Evolutionary conservation across 2,113 vertebrate genomes (phyloP), one percentile per base, ranked within the genome.

Genomic region (Leptobrachium leishanense): DNA sequence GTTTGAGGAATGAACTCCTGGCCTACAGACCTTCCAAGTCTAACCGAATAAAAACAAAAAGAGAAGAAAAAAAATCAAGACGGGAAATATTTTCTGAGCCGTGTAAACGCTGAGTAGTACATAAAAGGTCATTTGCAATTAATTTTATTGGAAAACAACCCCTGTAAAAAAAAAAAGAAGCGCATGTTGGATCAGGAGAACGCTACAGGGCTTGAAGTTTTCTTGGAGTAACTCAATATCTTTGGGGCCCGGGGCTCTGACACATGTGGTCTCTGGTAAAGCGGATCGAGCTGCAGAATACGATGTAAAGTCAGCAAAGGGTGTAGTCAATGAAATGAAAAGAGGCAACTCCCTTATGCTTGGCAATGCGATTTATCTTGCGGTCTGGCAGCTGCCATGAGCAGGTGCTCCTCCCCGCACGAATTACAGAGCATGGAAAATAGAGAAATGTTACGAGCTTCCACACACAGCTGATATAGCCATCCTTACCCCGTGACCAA

Each of bases 271-370:
- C 75, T 78, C 82, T 79, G n/a, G 55, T 81, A 76, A 31, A 77
- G 64, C 85, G 77, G 39, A 82, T 85, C 85, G 67, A 83, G 83
- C 85, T 82, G 84, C 5, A 85, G 44, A 69, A 42, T 79, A 62
- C 79, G 82, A 83, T 84, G 76, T 81, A 76, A 83, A 84, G 84
- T 81, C 72, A 76, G 77, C 73, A 83, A 69, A 85, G 72, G 82
- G 63, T 90, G 84, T 82, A 88, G 82, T 85, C 84, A 86, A 86
- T 86, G 82, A 87, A 87, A 84, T 41, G 12, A 82, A 85, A 31
- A 81, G 76, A 2, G 80, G 41, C 82, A 86, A 89, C 84, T 86
- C 84, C 82, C 84, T 85, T 86, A 73, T 9, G 81, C 42, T 83
- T 87, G 86, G 85, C 90, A 86, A 59, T 43, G 84, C n/a, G 20